Evolutionary conservation across 1,140 invertebrate species (phyloP).

Genomic region (Calliphora vicina): DNA sequence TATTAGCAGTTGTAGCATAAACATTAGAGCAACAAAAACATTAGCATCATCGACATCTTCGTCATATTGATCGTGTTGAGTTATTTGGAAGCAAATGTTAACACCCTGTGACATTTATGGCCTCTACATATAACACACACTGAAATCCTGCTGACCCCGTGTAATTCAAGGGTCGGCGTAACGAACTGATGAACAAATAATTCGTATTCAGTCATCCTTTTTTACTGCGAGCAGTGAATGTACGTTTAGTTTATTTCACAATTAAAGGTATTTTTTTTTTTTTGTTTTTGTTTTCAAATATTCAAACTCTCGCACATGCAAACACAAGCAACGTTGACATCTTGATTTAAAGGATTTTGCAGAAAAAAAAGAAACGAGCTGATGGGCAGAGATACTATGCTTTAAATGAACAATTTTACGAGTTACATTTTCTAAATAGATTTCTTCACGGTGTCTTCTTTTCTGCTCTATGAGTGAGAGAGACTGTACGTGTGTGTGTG

Average conservation of each 20-base stretch:
- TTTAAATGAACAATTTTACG: background rate
- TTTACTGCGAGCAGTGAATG: background rate
- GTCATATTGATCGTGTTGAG: slow-evolving; percentile 5
- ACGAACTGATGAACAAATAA: slow-evolving; percentile 15
- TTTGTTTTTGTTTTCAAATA: background rate
- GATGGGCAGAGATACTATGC: background rate
- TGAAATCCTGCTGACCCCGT: background rate
- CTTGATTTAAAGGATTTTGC: slow-evolving; percentile 4
- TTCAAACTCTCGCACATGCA: background rate
- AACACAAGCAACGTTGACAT: background rate
- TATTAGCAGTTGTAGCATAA: background rate
- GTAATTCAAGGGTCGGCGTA: slow-evolving; percentile 24
- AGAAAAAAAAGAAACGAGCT: background rate
- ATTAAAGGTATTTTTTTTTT: background rate
- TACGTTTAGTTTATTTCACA: background rate
- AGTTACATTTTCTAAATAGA: background rate
- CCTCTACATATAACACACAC: background rate
- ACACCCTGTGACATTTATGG: slow-evolving; percentile 35
- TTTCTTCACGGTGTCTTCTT: slow-evolving; percentile 24
- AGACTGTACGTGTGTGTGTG: background rate
- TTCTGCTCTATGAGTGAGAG: background rate
- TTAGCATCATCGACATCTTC: background rate
- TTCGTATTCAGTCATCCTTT: background rate
- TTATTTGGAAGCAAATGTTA: slow-evolving; percentile 36
- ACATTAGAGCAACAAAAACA: background rate